A percentile compares a stretch with the other conserved stretches of the same genome.
Evolutionary conservation across 1,140 invertebrate genomes (phyloP).

Genomic region (Sminthurinus signatus): DNA sequence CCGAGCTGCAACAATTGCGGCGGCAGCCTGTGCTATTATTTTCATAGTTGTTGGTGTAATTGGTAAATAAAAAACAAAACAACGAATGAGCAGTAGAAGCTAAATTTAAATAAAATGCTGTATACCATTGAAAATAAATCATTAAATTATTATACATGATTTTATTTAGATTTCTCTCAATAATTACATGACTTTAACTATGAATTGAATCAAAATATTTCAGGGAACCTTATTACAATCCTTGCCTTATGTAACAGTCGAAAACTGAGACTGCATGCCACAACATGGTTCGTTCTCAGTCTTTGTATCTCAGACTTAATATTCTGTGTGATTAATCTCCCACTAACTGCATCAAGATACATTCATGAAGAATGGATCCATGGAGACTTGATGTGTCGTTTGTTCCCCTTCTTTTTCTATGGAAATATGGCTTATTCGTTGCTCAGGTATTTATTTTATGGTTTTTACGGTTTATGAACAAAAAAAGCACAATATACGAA

Average conservation of each 20-base stretch:
- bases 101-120: neutral
- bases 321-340: constrained; percentile 76
- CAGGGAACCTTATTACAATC: constrained; percentile 75
- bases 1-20: constrained; percentile 63
- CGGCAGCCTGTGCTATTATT: constrained; percentile 65
- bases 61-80: constrained; percentile 49
- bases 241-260: constrained; percentile 65
- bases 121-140: neutral
- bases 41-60: constrained; percentile 70
- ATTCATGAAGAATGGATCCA: constrained; percentile 68
- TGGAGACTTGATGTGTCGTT: constrained; percentile 67
- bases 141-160: neutral
- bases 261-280: constrained; percentile 70
- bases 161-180: neutral
- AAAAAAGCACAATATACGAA: no score
- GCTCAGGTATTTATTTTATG: no score
- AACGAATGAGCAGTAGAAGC: neutral
- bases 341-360: constrained; percentile 61
- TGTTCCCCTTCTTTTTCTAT: constrained; percentile 84
- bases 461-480: no score
- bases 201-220: constrained; percentile 40
- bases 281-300: constrained; percentile 79
- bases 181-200: neutral
- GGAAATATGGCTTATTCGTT: constrained; percentile 82
- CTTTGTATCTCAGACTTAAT: constrained; percentile 76